These are phyloP conservation scores for Alsophila aescularia DNA, from an alignment of 2,888 invertebrate species.

Conservation along the genomic window DNA sequence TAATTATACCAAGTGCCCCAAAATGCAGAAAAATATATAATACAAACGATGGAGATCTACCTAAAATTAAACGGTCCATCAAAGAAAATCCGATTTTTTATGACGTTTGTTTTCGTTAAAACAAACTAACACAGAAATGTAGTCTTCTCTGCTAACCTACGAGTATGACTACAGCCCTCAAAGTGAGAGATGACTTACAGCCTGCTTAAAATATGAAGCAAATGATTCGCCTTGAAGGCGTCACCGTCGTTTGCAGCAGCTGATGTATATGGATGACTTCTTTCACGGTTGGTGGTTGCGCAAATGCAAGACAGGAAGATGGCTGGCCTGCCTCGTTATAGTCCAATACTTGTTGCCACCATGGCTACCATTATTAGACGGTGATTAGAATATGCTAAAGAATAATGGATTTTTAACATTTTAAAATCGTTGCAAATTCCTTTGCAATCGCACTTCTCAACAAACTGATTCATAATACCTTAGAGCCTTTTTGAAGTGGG, in stretches of 20 bases:
- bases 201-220: conserved; percentile 41
- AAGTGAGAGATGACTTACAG: background rate
- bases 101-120: no score
- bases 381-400: no score
- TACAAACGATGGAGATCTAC: no score
- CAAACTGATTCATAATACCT: no score
- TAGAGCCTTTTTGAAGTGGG: no score
- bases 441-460: no score
- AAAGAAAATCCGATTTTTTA: no score
- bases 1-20: no score
- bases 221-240: conserved; percentile 47
- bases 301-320: conserved; percentile 50
- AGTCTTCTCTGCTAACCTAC: background rate
- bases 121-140: background rate
- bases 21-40: no score
- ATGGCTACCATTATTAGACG: conserved; percentile 46
- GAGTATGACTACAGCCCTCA: background rate
- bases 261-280: conserved; percentile 54
- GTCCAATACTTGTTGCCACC: conserved; percentile 36
- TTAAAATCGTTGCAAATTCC: no score
- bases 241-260: conserved; percentile 47
- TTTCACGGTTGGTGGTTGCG: conserved; percentile 56
- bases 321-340: conserved; percentile 45
- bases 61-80: no score
- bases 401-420: no score